These are phyloP conservation scores for Thalassaphorura encarpata DNA, from an alignment of 1,140 invertebrate genomes.

Conservation along the genomic window DNA sequence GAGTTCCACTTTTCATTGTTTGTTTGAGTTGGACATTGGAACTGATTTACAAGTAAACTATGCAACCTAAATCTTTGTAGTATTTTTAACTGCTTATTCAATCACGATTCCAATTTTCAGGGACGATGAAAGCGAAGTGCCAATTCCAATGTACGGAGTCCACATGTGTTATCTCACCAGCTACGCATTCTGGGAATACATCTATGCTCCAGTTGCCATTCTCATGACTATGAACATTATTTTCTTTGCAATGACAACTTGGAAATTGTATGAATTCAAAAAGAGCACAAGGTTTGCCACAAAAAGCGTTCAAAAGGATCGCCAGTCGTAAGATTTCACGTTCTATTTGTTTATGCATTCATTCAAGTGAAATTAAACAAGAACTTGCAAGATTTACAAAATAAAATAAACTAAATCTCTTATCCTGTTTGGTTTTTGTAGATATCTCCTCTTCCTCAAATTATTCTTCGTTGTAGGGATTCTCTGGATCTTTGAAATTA, in stretches of 20 bases:
- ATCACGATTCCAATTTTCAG: background rate
- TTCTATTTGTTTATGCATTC: no score
- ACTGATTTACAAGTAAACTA: background rate
- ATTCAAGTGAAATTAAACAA: no score
- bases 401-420: no score
- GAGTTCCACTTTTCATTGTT: slow-evolving; percentile 6
- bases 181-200: slow-evolving; percentile 23
- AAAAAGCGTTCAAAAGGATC: slow-evolving; percentile 8
- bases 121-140: slow-evolving; percentile 1
- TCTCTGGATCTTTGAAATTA: background rate
- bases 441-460: background rate
- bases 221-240: slow-evolving; percentile 36
- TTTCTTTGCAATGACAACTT: slow-evolving; percentile 37
- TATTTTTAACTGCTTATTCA: background rate
- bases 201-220: slow-evolving; percentile 33
- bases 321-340: background rate
- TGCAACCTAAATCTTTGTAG: background rate
- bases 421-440: background rate
- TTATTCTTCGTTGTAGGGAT: background rate
- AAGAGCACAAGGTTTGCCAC: slow-evolving; percentile 30
- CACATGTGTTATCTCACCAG: slow-evolving; percentile 5
- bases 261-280: slow-evolving; percentile 32
- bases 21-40: background rate
- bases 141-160: slow-evolving; percentile 13
- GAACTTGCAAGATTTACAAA: background rate